Evolutionary conservation across 2,797 vertebrate species (phyloP).

Genomic region (Crenuchus spilurus): DNA sequence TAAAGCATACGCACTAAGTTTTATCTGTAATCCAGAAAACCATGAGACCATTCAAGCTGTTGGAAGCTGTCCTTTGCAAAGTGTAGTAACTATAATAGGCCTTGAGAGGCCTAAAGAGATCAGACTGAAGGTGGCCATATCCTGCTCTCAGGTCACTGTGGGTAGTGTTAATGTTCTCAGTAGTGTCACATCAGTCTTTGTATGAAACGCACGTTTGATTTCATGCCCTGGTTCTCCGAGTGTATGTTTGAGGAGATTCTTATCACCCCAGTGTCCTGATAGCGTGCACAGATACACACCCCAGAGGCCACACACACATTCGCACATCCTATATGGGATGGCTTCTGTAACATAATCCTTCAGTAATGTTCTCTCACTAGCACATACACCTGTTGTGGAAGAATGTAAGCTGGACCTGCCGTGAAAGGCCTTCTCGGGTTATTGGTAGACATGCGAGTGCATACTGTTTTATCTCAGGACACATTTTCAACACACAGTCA

Average conservation of each 20-base stretch:
- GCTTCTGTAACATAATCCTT: constrained; percentile 45
- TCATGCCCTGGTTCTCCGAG: neutral
- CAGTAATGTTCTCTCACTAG: constrained; percentile 27
- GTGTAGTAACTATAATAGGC: too few species aligned
- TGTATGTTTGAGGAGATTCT: constrained; percentile 7
- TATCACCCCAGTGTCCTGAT: constrained; percentile 1
- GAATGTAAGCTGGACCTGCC: constrained; percentile 48
- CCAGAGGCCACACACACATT: constrained; percentile 24
- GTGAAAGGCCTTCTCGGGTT: constrained; percentile 28
- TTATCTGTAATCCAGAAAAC: too few species aligned
- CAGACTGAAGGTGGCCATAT: constrained; percentile 15
- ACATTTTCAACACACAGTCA: neutral
- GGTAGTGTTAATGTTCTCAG: constrained; percentile 16
- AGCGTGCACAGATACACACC: neutral
- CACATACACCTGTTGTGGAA: constrained; percentile 63
- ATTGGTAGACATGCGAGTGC: constrained; percentile 3
- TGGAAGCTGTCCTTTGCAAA: too few species aligned
- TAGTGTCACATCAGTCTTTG: neutral
- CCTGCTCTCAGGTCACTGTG: constrained; percentile 18
- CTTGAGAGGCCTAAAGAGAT: neutral
- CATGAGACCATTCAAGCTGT: too few species aligned
- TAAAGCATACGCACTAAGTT: too few species aligned
- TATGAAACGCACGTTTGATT: constrained; percentile 21
- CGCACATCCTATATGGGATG: constrained; percentile 43
- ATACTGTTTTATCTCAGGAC: constrained; percentile 4